Conservation (phyloP, 2,888 invertebrate species). For the Drosophila robusta region DNA sequence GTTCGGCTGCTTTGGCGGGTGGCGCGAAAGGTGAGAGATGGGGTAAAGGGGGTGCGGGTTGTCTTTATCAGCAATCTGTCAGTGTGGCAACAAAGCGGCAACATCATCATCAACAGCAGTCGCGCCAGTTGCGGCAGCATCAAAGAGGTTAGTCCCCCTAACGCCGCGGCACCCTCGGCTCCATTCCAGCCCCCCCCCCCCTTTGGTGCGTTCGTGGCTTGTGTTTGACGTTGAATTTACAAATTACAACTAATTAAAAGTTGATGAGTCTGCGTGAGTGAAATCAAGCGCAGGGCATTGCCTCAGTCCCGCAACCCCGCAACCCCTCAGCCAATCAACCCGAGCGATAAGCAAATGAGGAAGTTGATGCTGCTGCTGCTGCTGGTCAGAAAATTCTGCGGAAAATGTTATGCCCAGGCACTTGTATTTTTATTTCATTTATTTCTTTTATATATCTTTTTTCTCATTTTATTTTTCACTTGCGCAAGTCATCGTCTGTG, state of each 20-base stretch:
- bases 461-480: slow-evolving; percentile 31
- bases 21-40: neutral
- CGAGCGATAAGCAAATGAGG: slow-evolving; percentile 71
- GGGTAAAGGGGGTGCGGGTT: neutral
- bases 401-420: slow-evolving; percentile 46
- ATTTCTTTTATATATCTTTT: slow-evolving; percentile 19
- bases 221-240: slow-evolving; percentile 78
- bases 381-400: slow-evolving; percentile 45
- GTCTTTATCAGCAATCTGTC: slow-evolving; percentile 76
- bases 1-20: neutral
- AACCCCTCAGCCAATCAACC: neutral
- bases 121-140: slow-evolving; percentile 38
- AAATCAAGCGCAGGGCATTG: slow-evolving; percentile 67
- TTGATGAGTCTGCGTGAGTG: slow-evolving; percentile 82
- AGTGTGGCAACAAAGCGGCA: slow-evolving; percentile 61
- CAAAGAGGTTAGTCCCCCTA: slow-evolving; percentile 27
- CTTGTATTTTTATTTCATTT: slow-evolving; percentile 39
- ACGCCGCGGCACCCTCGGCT: neutral
- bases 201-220: slow-evolving; percentile 44
- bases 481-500: slow-evolving; percentile 57
- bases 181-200: neutral
- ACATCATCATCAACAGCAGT: slow-evolving; percentile 45
- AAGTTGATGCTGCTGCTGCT: slow-evolving; percentile 27
- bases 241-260: slow-evolving; percentile 83
- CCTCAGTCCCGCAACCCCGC: neutral